Base-by-base conservation (phyloP, 2,888 invertebrate species). In the Lycaena phlaeas region DNA sequence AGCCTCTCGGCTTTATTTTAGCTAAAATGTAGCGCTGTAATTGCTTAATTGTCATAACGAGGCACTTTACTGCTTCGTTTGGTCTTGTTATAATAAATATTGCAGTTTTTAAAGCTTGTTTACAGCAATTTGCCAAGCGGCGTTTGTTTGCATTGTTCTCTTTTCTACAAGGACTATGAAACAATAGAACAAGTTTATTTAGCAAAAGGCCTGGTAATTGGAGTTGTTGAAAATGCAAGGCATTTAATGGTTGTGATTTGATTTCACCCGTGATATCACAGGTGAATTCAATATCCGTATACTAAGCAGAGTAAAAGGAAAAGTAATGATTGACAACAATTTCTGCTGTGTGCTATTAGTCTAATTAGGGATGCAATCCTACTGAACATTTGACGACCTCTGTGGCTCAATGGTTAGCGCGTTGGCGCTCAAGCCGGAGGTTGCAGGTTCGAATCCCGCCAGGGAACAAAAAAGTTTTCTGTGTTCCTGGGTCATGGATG, bases 1-100 rank as follows among this genome's bases (percentile, higher is more conserved):
- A 61, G 59, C 68, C 67, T 65, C 62, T 71, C 64, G 62, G 57
- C 53, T 53, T 56, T 62, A 66, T 78, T 75, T 77, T 73, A 73
- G 73, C 68, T 60, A 70, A 67, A 61, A 59, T 57, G 59, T 63
- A 63, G 64, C 60, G 59, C 52, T 53, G 59, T 60, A 69, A 72
- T 56, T 50, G 58, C 66, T 74, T 76, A 66, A 73, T 72, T 68
- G 67, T 58, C 53, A 56, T 65, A 70, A 69, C 68, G 68, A 46
- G 30, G 34, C 39, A 15, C 15, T 31, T 25, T 15, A 25, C 10
- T 14, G 36, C 36, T 36, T 36, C 25, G 17, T 34, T 17, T 18
- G 25, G 11, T 36, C 36, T 37, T 37, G 34, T 27, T 27, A 15
- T 12, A 25, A 25, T 39, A 39, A 39, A 39, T 39, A 39, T 39